These are phyloP conservation scores for Calameuta idolon DNA, from an alignment of 2,888 invertebrate genomes.

Conservation along the genomic window DNA sequence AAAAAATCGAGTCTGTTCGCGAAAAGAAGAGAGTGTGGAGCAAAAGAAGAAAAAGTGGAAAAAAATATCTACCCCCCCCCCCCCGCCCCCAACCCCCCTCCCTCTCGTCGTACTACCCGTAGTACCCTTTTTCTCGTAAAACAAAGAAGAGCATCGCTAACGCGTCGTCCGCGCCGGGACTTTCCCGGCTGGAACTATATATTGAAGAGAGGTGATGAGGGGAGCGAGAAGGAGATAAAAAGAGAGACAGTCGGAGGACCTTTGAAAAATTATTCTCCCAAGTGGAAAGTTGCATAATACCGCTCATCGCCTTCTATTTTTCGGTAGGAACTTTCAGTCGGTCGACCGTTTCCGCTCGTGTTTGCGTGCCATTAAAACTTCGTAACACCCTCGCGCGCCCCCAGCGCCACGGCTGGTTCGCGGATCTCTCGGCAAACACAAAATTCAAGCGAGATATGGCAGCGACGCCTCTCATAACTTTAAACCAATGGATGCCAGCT, in stretches of 20 bases:
- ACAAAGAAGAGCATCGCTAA: constrained; percentile 37
- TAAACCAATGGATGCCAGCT: too few relatives aligned
- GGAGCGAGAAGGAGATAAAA: constrained; percentile 19
- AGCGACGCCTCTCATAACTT: too few relatives aligned
- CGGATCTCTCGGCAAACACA: background rate
- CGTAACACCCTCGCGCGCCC: background rate
- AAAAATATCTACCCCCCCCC: too few relatives aligned
- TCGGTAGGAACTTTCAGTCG: background rate
- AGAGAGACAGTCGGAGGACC: constrained; percentile 34
- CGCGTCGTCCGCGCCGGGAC: constrained; percentile 9
- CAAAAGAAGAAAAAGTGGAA: too few relatives aligned
- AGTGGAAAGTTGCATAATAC: constrained; percentile 60
- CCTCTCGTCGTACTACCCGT: too few relatives aligned
- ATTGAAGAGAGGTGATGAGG: background rate
- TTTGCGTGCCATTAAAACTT: constrained; percentile 6
- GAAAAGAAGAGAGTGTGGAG: too few relatives aligned
- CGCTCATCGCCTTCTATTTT: constrained; percentile 31
- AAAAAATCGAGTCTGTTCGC: too few relatives aligned
- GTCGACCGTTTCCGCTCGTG: constrained; percentile 2
- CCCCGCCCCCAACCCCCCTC: too few relatives aligned
- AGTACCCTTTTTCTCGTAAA: constrained; percentile 24
- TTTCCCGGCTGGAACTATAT: too few relatives aligned
- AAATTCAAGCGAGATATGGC: background rate
- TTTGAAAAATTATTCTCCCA: constrained; percentile 62
- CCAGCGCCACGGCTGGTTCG: background rate